Evolutionary conservation across 2,113 vertebrate species (phyloP), one percentile per base, ranked within the genome.

Genomic region (Agapornis roseicollis): DNA sequence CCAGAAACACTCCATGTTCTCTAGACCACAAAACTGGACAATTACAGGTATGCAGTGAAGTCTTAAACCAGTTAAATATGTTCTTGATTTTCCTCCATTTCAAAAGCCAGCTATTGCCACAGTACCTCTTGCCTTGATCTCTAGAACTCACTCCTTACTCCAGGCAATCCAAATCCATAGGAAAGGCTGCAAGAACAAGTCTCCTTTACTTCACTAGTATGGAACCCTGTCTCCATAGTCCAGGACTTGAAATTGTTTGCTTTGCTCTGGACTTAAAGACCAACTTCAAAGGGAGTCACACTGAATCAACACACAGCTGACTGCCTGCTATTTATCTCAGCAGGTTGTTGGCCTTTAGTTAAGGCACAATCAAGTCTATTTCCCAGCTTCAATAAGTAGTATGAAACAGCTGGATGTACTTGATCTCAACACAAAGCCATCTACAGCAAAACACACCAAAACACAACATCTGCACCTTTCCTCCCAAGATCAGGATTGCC

Each of bases 21-120:
- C 98, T 98, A 98, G 97, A 96, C 97, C 97, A 97, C 98, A 98
- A 97, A 98, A 98, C 98, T 98, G 98, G 98, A 96, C 97, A 97
- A 97, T 98, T 99, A 99, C 99, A 99, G 99, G 98, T 99, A 99
- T 99, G 99, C 99, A 99, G 99, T 98, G 98, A 98, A 97, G 97
- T 96, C 95, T 97, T 97, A 90, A n/a, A 95, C 68, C 29, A 14
- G 11, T 92, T 77, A 71, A 95, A 47, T 18, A 96, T 95, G 97
- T 98, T 97, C 97, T 98, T 97, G 98, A 65, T 96, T 96, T 91
- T 95, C 96, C 96, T 97, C 95, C 97, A 5, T 95, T 95, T 95
- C 96, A 56, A 85, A 90, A 96, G 89, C 92, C 96, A 96, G 71
- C 96, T 86, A 82, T 87, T 94, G 81, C 94, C 89, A 81, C 94